Evolutionary conservation across 2,888 invertebrate genomes (phyloP), one percentile per base, ranked within the genome.

Genomic region (Melipona bicolor): DNA sequence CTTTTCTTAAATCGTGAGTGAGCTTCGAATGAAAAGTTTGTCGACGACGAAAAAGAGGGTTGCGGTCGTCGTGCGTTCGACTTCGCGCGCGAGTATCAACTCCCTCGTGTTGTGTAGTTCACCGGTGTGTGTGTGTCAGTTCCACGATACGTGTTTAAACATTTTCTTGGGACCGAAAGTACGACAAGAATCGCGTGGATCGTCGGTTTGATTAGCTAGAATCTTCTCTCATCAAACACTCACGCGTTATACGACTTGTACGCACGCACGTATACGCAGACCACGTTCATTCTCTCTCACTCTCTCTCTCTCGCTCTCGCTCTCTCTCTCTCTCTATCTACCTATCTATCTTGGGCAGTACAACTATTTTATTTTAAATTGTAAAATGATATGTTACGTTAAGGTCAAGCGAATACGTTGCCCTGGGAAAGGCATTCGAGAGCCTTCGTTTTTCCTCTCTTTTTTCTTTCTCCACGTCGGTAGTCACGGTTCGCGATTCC

Each of bases 321-420:
- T 36, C 0, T 36, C 36, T 36, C 9, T 36, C 36, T 36, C 0
- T 36, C 9, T 43, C 43, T 43, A 43, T 43, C 43, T 43, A 43
- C 5, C 43, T 43, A 9, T 43, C 56, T 71, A 62, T 67, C 61
- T 69, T 69, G 78, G 85, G 81, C 84, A 84, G 85, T 85, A 81
- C 81, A 81, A 73, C 85, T 84, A 84, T 84, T 81, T 54, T 77
- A 81, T 73, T 43, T 43, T 59, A 76, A 77, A 80, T 84, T 80
- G 84, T 84, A 80, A 84, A 83, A 75, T 85, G 85, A 85, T 85
- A 85, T 85, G 85, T 85, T 85, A 77, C 67, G 84, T 85, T 85
- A 85, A 84, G 84, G 78, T 81, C 75, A 84, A 85, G 85, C 85
- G 85, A 85, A 78, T 85, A 78, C 84, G 81, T 85, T 78, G 78